Percentiles rank a stretch among this genome's conserved stretches.
phyloP scores from a whole-genome alignment of 1,140 invertebrate genomes.

The Bilobella aurantiaca region DNA sequence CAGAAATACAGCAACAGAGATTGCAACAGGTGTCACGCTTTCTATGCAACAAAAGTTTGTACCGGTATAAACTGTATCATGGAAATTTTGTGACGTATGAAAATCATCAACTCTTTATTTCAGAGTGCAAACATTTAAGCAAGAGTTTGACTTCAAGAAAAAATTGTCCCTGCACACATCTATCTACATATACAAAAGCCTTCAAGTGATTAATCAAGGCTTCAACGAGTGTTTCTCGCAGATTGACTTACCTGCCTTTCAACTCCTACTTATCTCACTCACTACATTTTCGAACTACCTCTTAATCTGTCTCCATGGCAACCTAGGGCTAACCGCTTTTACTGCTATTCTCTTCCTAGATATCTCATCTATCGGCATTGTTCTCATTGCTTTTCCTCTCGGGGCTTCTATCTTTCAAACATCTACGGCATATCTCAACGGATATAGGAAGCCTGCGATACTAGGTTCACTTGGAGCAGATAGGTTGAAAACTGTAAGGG shows the following conservation, averaged over 20 bases:
- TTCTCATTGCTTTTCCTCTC: background rate
- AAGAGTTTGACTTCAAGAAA: background rate
- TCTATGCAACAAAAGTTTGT: too few species aligned
- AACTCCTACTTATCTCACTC: background rate
- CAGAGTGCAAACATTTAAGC: background rate
- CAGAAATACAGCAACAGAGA: too few species aligned
- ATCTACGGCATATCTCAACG: background rate
- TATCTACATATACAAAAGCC: background rate
- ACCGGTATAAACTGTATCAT: too few species aligned
- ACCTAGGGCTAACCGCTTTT: background rate
- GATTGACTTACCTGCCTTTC: background rate
- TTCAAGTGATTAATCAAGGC: background rate
- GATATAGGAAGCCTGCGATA: background rate
- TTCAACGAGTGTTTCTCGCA: background rate
- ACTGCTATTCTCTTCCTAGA: background rate
- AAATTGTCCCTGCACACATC: background rate
- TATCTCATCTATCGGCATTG: background rate
- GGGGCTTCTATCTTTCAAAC: background rate
- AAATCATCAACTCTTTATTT: too few species aligned
- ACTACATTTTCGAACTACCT: background rate
- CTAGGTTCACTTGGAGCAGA: background rate
- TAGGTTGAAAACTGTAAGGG: background rate
- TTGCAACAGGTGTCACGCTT: too few species aligned
- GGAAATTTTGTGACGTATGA: too few species aligned
- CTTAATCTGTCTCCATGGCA: background rate